phyloP scores from a whole-genome alignment of 2,113 vertebrate species.

The Myrmecobius fasciatus region DNA sequence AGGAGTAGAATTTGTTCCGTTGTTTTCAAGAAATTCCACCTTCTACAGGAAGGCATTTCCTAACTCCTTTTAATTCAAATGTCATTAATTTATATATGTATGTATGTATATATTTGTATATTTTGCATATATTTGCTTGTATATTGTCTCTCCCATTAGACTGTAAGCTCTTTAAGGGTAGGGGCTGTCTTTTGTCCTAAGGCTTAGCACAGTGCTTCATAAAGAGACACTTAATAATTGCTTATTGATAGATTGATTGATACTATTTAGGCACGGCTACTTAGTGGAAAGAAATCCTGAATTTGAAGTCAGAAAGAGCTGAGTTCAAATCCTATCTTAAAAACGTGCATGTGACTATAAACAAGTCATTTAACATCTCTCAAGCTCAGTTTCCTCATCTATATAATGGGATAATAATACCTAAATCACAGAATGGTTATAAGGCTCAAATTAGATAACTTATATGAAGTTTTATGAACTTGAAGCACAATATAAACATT shows the following conservation, averaged over 20 bases:
- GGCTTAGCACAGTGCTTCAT: background rate
- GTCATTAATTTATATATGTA: too few relatives aligned
- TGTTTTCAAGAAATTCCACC: background rate
- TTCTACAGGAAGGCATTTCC: background rate
- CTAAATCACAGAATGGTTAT: background rate
- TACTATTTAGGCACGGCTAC: background rate
- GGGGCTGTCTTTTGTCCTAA: background rate
- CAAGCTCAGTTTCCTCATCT: background rate
- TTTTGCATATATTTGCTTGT: background rate
- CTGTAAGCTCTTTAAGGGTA: background rate
- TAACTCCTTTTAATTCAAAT: too few relatives aligned
- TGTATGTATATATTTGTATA: background rate
- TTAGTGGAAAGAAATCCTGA: background rate
- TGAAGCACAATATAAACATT: background rate
- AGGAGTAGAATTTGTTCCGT: background rate
- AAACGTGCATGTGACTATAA: background rate
- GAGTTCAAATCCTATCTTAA: background rate
- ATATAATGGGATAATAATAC: background rate
- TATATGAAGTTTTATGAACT: background rate
- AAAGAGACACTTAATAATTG: too few relatives aligned
- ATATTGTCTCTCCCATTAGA: background rate
- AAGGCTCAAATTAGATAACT: background rate
- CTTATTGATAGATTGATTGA: too few relatives aligned
- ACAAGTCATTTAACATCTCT: background rate
- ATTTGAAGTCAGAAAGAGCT: background rate